Evolutionary conservation across 2,888 invertebrate genomes (phyloP).

Genomic region (Camponotus fellah): DNA sequence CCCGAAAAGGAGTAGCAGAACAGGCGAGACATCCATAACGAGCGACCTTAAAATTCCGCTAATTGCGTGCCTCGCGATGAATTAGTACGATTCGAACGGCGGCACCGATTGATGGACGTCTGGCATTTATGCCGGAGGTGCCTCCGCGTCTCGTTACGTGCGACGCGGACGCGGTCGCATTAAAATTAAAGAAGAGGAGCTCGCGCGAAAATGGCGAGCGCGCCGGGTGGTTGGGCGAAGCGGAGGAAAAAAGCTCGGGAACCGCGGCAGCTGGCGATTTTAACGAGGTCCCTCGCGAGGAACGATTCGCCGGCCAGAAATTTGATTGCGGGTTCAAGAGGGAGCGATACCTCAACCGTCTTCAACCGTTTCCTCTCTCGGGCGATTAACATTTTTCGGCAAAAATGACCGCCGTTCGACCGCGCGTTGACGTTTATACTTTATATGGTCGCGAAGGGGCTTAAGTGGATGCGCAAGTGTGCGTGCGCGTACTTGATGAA

Average conservation of each 20-base stretch:
- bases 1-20: not conserved
- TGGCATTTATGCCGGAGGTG: not conserved
- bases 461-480: not conserved
- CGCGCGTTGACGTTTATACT: constrained; percentile 12
- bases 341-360: not conserved
- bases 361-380: constrained; percentile 13
- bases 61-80: not conserved
- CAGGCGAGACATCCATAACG: not conserved
- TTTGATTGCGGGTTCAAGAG: constrained; percentile 19
- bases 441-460: not conserved
- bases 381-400: constrained; percentile 20
- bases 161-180: not conserved
- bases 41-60: not conserved
- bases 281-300: not conserved
- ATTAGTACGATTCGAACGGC: not conserved
- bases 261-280: constrained; percentile 21
- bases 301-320: not conserved
- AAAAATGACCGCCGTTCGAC: constrained; percentile 6
- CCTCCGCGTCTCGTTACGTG: not conserved
- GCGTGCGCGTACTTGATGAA: not conserved
- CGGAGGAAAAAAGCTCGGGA: constrained; percentile 1
- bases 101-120: not conserved
- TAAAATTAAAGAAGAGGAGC: constrained; percentile 5
- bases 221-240: not conserved
- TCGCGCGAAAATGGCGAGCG: not conserved